A percentile compares a stretch with the other conserved stretches of the same genome.
Conservation (phyloP, 2,797 vertebrate genomes). For the Oreonectes daqikongensis region DNA sequence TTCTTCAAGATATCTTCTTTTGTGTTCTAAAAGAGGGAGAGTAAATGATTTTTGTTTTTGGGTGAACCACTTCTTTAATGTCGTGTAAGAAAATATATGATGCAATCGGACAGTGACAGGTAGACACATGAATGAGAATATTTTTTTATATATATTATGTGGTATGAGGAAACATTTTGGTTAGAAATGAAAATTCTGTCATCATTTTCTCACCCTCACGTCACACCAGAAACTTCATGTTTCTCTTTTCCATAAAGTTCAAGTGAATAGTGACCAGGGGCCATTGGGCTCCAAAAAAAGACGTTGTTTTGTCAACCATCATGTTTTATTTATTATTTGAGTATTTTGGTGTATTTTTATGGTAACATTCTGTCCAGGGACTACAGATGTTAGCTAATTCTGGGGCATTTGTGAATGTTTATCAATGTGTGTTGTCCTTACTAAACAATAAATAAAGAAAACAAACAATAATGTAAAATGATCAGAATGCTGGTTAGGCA, state of each 20-base stretch:
- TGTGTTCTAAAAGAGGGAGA: no score
- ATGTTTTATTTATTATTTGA: background rate
- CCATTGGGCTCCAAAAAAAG: background rate
- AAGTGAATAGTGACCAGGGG: background rate
- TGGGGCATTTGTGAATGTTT: no score
- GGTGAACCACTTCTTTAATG: background rate
- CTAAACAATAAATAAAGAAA: no score
- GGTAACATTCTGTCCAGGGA: no score
- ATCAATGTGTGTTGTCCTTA: no score
- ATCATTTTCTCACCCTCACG: background rate
- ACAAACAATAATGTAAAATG: no score
- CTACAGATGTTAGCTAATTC: no score
- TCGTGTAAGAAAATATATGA: background rate
- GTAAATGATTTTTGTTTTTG: no score
- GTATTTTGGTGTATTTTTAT: no score
- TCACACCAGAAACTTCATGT: background rate
- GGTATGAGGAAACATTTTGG: background rate
- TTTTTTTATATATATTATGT: background rate
- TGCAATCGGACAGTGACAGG: conserved; percentile 1
- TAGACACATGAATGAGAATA: background rate
- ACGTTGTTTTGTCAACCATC: background rate
- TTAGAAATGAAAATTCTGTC: background rate
- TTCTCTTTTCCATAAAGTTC: background rate
- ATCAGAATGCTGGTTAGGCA: no score
- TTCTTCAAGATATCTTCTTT: no score